Evolutionary conservation across 2,888 invertebrate genomes (phyloP).

Genomic region (Eutolmus rufibarbis): DNA sequence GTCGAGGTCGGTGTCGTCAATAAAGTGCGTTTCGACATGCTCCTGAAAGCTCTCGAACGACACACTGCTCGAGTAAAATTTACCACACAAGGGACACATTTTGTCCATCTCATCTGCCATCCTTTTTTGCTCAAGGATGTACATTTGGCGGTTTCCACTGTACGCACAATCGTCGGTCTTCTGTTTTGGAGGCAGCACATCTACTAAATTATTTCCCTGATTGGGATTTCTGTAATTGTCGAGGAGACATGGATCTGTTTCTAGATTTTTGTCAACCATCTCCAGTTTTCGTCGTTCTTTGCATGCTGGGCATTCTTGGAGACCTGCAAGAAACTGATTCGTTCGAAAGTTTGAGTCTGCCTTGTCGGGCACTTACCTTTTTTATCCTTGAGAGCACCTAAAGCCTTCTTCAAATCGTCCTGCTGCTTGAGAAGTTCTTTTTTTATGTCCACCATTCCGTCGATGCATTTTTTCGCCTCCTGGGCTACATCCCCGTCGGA

Average conservation of each 20-base stretch:
- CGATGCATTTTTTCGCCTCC: conserved; percentile 72
- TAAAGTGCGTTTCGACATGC: conserved; percentile 81
- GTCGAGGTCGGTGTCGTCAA: conserved; percentile 67
- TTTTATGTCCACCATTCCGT: conserved; percentile 70
- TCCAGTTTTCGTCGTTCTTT: conserved; percentile 57
- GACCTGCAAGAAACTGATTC: conserved; percentile 49
- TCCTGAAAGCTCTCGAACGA: conserved; percentile 73
- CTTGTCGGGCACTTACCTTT: conserved; percentile 56
- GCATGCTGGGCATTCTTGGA: conserved; percentile 57
- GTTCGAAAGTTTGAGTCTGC: not conserved
- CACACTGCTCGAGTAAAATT: conserved; percentile 67
- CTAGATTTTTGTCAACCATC: conserved; percentile 61
- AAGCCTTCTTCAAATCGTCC: conserved; percentile 65
- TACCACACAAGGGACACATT: conserved; percentile 80
- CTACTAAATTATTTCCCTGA: not conserved
- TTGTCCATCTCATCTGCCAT: conserved; percentile 61
- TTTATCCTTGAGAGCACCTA: conserved; percentile 59
- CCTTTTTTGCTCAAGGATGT: conserved; percentile 57
- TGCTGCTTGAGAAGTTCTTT: conserved; percentile 71
- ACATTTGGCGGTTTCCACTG: conserved; percentile 53
- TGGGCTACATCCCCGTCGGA: conserved; percentile 65
- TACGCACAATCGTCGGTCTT: not conserved
- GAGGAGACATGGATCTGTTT: conserved; percentile 55
- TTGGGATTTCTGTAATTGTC: not conserved
- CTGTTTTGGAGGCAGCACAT: not conserved